phyloP scores from a whole-genome alignment of 2,113 vertebrate genomes.

The Ciconia stormi region DNA sequence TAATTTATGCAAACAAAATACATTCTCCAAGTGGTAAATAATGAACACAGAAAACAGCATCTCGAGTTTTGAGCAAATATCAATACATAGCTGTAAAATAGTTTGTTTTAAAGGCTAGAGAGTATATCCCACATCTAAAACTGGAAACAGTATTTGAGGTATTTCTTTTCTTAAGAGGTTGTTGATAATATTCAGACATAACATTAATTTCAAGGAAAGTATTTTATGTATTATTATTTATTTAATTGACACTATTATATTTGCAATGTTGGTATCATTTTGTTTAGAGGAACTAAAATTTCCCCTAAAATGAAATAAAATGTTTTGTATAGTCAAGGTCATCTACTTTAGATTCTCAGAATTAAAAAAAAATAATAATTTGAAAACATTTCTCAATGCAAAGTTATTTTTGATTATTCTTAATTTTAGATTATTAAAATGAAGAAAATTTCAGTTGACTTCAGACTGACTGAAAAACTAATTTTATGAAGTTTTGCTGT shows the following conservation, averaged over 20 bases:
- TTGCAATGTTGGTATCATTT: neutral
- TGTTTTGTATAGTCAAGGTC: neutral
- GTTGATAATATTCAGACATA: neutral
- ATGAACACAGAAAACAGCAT: neutral
- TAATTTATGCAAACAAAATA: constrained; percentile 17
- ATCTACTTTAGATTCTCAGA: neutral
- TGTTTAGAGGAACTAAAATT: neutral
- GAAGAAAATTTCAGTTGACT: neutral
- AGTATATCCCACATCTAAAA: neutral
- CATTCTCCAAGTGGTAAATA: constrained; percentile 5
- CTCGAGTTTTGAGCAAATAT: neutral
- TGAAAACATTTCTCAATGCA: neutral
- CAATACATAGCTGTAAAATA: neutral
- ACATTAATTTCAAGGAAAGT: neutral
- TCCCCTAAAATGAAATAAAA: neutral
- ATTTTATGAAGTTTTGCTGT: neutral
- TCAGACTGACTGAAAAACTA: neutral
- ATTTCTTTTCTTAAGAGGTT: neutral
- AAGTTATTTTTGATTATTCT: neutral
- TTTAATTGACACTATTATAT: neutral
- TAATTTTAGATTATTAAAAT: neutral
- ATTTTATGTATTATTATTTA: neutral
- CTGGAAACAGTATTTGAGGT: neutral
- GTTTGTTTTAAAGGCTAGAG: neutral
- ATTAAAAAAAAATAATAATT: neutral